Evolutionary conservation across 1,140 invertebrate species (phyloP).

Genomic region (Riptortus pedestris): DNA sequence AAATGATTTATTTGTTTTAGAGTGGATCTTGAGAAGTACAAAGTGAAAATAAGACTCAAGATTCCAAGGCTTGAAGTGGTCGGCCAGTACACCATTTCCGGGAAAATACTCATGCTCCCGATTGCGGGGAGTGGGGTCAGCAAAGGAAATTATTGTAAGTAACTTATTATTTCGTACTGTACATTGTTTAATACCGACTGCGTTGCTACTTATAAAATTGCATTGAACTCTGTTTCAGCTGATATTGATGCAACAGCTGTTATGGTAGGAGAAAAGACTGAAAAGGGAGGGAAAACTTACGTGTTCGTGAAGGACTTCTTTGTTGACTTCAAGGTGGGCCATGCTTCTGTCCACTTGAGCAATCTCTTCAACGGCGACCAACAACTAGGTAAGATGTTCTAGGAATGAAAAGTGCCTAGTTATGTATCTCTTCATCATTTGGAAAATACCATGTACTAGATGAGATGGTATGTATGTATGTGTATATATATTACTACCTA

Average conservation of each 20-base stretch:
- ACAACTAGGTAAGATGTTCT: constrained; percentile 30
- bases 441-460: too few species aligned
- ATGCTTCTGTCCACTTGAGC: constrained; percentile 31
- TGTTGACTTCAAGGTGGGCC: constrained; percentile 31
- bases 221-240: too few species aligned
- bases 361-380: constrained; percentile 34
- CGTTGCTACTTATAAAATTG: too few species aligned
- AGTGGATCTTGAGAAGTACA: constrained; percentile 43
- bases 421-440: background rate
- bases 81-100: constrained; percentile 45
- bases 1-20: constrained; percentile 33
- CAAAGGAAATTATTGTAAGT: constrained; percentile 47
- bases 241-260: constrained; percentile 50
- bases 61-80: constrained; percentile 45
- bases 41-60: constrained; percentile 41
- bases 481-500: too few species aligned
- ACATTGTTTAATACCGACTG: too few species aligned
- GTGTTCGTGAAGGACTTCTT: constrained; percentile 49
- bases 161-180: too few species aligned
- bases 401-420: too few species aligned
- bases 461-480: too few species aligned
- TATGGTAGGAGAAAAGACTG: constrained; percentile 45
- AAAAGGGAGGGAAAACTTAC: constrained; percentile 40
- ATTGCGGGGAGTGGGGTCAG: constrained; percentile 46
- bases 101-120: constrained; percentile 51